phyloP scores from a whole-genome alignment of 2,797 vertebrate genomes.

The Enteromius afrohamiltoni region DNA sequence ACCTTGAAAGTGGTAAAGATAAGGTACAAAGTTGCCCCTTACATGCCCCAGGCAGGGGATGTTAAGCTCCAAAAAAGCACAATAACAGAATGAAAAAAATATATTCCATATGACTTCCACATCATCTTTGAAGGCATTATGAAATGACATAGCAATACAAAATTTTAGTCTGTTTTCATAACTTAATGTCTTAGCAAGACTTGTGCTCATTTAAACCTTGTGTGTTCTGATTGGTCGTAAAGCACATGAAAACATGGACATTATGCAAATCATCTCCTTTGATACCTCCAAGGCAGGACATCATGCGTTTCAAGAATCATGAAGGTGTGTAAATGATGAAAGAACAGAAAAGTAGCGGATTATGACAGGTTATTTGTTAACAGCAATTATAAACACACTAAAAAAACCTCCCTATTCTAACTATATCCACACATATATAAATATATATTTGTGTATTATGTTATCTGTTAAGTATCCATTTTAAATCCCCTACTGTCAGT shows the following conservation, averaged over 20 bases:
- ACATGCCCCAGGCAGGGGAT: not conserved
- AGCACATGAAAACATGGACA: not conserved
- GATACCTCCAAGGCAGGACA: not conserved
- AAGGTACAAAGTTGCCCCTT: not conserved
- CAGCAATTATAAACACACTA: not conserved
- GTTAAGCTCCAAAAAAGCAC: not conserved
- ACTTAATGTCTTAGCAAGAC: not conserved
- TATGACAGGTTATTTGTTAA: not conserved
- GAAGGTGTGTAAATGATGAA: not conserved
- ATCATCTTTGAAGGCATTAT: not conserved
- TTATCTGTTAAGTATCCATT: not conserved
- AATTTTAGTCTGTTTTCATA: not conserved
- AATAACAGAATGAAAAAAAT: not conserved
- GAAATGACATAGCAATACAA: not conserved
- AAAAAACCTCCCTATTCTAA: slow-evolving; percentile 11
- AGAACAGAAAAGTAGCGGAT: not conserved
- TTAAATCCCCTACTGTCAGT: not conserved
- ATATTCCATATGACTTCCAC: not conserved
- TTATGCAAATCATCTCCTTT: not conserved
- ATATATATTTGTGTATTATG: not conserved
- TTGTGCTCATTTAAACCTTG: not conserved
- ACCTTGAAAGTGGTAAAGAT: not conserved
- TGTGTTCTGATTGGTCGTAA: not conserved
- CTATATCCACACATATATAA: not conserved
- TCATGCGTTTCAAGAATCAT: not conserved